Conservation (phyloP, 2,888 invertebrate genomes). For the Mythimna loreyi region DNA sequence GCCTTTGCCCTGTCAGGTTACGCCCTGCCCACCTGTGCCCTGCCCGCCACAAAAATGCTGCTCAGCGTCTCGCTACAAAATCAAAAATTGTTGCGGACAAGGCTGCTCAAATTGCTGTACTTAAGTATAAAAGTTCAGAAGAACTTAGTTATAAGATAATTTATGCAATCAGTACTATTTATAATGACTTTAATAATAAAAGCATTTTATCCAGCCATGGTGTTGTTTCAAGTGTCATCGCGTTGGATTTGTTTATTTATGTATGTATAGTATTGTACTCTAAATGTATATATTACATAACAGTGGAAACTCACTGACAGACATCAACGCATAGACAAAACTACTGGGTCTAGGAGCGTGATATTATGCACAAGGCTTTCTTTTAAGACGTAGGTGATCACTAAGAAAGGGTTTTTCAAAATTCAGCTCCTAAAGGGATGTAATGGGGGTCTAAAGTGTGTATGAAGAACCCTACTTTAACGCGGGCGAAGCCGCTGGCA, state of each 20-base stretch:
- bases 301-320: no score
- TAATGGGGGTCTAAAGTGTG: no score
- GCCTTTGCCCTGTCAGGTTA: conserved; percentile 60
- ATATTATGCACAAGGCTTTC: no score
- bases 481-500: no score
- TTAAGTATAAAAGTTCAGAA: conserved; percentile 34
- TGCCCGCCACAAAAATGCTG: conserved; percentile 45
- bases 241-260: not conserved
- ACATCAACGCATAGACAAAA: no score
- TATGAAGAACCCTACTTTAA: no score
- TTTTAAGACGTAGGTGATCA: no score
- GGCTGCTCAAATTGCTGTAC: conserved; percentile 64
- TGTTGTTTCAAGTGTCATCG: conserved; percentile 36
- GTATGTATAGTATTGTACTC: not conserved
- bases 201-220: conserved; percentile 28
- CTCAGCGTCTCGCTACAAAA: conserved; percentile 53
- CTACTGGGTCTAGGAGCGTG: no score
- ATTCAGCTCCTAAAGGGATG: no score
- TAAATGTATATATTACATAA: not conserved
- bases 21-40: conserved; percentile 62
- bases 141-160: conserved; percentile 15
- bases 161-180: conserved; percentile 24
- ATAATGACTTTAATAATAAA: conserved; percentile 34
- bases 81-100: conserved; percentile 62
- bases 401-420: no score